A percentile compares a stretch with the other conserved stretches of the same genome.
phyloP scores from a whole-genome alignment of 1,140 invertebrate species.

The Nixonia krombeini region DNA sequence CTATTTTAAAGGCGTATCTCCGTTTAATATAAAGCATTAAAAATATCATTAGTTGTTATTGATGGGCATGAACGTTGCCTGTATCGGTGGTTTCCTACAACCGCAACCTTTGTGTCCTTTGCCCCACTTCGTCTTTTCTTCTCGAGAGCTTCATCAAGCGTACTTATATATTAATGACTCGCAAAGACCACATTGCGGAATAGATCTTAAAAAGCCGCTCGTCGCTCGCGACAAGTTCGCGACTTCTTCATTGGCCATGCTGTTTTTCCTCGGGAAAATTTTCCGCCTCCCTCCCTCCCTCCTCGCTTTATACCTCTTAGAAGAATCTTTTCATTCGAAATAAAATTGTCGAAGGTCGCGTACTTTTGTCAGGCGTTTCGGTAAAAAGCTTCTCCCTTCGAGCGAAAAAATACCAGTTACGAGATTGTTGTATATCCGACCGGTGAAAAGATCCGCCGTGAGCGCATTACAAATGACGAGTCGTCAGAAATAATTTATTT shows the following conservation, averaged over 20 bases:
- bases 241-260: constrained; percentile 14
- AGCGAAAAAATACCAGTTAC: too few species aligned
- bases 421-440: too few species aligned
- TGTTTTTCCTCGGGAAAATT: constrained; percentile 4
- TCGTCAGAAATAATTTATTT: too few species aligned
- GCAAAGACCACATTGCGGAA: constrained; percentile 38
- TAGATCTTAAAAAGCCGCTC: constrained; percentile 27
- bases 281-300: too few species aligned
- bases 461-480: too few species aligned
- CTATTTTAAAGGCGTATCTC: neutral
- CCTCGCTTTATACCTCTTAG: too few species aligned
- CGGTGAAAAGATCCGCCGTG: too few species aligned
- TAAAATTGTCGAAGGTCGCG: too few species aligned
- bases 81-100: neutral
- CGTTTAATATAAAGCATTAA: neutral
- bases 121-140: constrained; percentile 11
- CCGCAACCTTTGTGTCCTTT: neutral
- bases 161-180: constrained; percentile 67
- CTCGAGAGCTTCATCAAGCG: constrained; percentile 53
- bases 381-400: too few species aligned
- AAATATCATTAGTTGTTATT: neutral
- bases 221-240: constrained; percentile 32
- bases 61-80: neutral
- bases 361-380: too few species aligned
- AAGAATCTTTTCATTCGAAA: too few species aligned